Evolutionary conservation across 2,113 vertebrate genomes (phyloP).

Genomic region (Cygnus buccinator): DNA sequence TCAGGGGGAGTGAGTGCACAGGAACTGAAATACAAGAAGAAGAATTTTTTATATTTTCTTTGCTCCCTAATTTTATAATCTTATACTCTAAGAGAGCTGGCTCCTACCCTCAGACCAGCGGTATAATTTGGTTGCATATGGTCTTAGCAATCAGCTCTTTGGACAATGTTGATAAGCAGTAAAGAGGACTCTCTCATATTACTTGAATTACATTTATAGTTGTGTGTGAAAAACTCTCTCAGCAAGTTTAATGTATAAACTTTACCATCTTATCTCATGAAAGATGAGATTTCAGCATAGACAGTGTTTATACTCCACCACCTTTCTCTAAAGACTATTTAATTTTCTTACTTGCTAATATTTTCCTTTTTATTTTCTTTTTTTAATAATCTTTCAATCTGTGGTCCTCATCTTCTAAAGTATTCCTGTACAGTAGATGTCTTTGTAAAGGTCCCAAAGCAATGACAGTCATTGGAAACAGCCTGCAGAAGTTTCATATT

Average conservation of each 20-base stretch:
- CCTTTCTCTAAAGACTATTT: neutral
- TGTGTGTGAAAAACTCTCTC: neutral
- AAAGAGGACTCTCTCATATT: neutral
- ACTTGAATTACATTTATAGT: neutral
- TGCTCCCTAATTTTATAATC: neutral
- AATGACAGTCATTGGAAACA: neutral
- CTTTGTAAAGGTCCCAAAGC: neutral
- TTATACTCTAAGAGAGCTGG: neutral
- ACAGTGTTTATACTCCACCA: rapidly evolving
- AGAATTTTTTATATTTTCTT: neutral
- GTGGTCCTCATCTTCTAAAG: neutral
- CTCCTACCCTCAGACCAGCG: neutral
- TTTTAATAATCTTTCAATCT: neutral
- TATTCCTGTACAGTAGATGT: neutral
- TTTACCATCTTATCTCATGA: neutral
- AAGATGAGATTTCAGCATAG: neutral
- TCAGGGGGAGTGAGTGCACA: neutral
- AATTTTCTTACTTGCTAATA: neutral
- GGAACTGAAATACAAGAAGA: neutral
- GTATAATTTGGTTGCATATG: too few relatives aligned
- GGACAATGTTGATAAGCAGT: neutral
- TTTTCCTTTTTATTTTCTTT: neutral
- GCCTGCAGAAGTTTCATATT: neutral
- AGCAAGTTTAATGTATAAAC: neutral
- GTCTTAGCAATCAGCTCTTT: neutral